Base-by-base conservation (phyloP, 2,113 vertebrate species). In the Odontesthes bonariensis region DNA sequence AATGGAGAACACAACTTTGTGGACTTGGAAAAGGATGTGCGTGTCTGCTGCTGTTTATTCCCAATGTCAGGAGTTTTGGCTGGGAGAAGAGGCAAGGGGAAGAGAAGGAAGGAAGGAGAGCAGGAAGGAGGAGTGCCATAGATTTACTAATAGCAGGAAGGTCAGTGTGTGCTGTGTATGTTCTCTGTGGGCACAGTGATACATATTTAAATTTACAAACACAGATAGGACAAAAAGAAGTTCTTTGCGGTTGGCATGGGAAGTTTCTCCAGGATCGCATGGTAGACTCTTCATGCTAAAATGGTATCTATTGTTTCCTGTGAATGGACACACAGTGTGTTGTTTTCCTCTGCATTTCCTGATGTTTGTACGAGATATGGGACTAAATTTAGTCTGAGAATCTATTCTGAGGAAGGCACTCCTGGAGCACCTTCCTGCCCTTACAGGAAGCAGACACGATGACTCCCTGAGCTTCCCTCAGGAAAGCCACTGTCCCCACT, bases 381-480 rank as follows among this genome's bases (percentile, higher is more conserved):
- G 68, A 61, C 82, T 92, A 91, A 82, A 91, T 92, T 93, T 93
- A 92, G 86, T 67, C 51, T 6, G 6, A 53, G 66, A 31, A 80
- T 81, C 91, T 92, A 93, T 93, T 93, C 84, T 87, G 75, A 83
- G 84, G 77, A 81, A 85, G 90, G 76, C 66, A 75, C 84, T 88
- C 79, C 77, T 91, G 81, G 79, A 82, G 61, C 75, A 23, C 63
- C 89, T 96, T 96, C 95, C 95, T 95, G 91, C 87, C 49, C 54
- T 66, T 80, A 85, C 47, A 90, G 93, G 95, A 95, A 95, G 93
- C 90, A 93, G 95, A 96, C 96, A 86, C 86, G 69, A 71, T 32
- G 94, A 92, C 95, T 96, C 94, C 93, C 61, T 62, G 75, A 89
- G 89, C 85, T 88, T 91, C 84, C 84, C 76, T 64, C 40, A 51